These are phyloP conservation scores for Melanostigma gelatinosum DNA, from an alignment of 2,113 vertebrate genomes.

Conservation along the genomic window DNA sequence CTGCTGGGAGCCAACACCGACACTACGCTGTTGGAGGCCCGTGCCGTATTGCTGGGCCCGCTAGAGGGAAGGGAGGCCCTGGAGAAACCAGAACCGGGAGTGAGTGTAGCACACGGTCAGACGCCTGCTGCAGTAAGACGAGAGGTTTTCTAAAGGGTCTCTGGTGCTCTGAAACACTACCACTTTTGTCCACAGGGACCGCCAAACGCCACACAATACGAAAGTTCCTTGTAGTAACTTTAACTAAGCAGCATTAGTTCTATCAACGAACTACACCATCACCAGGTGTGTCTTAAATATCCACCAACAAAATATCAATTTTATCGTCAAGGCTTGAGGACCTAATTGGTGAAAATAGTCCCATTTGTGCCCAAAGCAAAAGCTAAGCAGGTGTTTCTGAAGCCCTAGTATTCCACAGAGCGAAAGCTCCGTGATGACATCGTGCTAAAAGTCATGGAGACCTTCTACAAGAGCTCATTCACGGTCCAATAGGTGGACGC, in stretches of 20 bases:
- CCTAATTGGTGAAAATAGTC: background rate
- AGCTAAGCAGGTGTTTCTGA: background rate
- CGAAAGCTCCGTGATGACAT: background rate
- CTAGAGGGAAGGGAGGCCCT: no score
- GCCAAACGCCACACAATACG: background rate
- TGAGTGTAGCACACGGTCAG: background rate
- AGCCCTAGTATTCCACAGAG: background rate
- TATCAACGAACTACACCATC: background rate
- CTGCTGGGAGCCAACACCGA: no score
- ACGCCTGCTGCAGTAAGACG: background rate
- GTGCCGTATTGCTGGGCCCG: no score
- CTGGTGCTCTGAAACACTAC: background rate
- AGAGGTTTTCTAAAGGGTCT: background rate
- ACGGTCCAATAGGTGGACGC: background rate
- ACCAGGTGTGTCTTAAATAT: background rate
- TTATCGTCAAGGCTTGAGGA: background rate
- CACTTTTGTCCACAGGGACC: background rate
- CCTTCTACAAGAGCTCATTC: background rate
- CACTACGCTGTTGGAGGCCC: no score
- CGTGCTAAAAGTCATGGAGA: background rate
- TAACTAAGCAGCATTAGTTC: background rate
- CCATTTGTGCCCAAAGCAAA: background rate
- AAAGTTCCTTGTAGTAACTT: background rate
- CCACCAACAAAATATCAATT: background rate
- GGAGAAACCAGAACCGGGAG: background rate